A percentile compares a stretch with the other conserved stretches of the same genome.
Conservation (phyloP, 37 sponge, comb jelly and placozoan genomes). For the Amphimedon queenslandica region DNA sequence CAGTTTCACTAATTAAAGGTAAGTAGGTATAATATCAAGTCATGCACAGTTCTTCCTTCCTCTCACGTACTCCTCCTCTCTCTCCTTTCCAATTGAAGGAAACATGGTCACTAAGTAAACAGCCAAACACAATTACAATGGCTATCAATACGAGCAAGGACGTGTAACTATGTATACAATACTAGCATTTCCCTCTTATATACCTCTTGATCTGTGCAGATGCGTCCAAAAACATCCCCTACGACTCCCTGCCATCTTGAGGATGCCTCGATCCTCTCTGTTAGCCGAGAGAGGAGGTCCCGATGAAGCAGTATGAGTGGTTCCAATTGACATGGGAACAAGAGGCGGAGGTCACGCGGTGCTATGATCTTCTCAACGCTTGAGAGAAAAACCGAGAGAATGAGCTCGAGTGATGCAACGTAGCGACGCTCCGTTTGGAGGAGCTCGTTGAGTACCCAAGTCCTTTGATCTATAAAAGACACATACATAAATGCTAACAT, state of each 20-base stretch:
- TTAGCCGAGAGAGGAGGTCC: slow-evolving; percentile 15
- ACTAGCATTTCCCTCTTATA: background rate
- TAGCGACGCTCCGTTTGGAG: slow-evolving; percentile 51
- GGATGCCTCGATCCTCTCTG: background rate
- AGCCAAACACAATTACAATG: too few relatives aligned
- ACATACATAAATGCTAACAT: too few relatives aligned
- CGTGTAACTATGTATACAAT: background rate
- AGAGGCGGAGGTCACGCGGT: slow-evolving; percentile 39
- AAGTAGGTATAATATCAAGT: too few relatives aligned
- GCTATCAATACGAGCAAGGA: background rate
- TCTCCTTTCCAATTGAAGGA: too few relatives aligned
- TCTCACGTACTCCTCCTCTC: too few relatives aligned
- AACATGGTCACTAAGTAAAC: too few relatives aligned
- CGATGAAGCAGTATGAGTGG: slow-evolving; percentile 41
- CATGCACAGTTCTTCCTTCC: too few relatives aligned
- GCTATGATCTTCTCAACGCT: slow-evolving; percentile 41
- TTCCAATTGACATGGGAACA: slow-evolving; percentile 67
- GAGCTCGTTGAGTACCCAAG: slow-evolving; percentile 38
- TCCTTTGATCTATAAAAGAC: slow-evolving; percentile 10
- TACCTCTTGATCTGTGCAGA: slow-evolving; percentile 1
- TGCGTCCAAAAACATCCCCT: slow-evolving; percentile 48
- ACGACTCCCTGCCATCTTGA: slow-evolving; percentile 16
- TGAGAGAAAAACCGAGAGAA: slow-evolving; percentile 38
- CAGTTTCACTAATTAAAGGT: too few relatives aligned
- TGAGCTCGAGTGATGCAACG: slow-evolving; percentile 23